Percentiles rank a stretch among this genome's conserved stretches.
Evolutionary conservation across 2,888 invertebrate species (phyloP).

Genomic region (Xestia rhomboidea): DNA sequence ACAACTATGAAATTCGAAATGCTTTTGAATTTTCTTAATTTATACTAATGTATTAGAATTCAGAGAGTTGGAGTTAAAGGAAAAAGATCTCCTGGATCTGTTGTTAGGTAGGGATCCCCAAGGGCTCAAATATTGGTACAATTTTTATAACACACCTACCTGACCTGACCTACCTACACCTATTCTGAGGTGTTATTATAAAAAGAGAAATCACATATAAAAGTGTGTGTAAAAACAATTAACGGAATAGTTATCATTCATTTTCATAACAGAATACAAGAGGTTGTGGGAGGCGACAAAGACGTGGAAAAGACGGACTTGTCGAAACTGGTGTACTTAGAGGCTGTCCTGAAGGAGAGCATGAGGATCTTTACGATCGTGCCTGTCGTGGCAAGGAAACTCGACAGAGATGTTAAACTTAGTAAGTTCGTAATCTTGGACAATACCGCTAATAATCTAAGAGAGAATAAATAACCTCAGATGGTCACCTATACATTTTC

Average conservation of each 20-base stretch:
- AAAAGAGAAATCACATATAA: neutral
- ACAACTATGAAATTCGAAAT: neutral
- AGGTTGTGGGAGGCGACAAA: constrained; percentile 76
- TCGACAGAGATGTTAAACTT: constrained; percentile 78
- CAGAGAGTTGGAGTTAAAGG: too few relatives aligned
- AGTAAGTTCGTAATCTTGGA: constrained; percentile 70
- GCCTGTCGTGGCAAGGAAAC: constrained; percentile 75
- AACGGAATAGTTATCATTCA: neutral
- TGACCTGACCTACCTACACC: neutral
- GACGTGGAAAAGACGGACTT: constrained; percentile 80
- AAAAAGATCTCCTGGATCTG: neutral
- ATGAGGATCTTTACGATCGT: constrained; percentile 80
- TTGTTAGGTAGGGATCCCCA: neutral
- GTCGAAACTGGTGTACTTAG: constrained; percentile 77
- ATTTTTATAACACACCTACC: neutral
- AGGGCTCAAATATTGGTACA: neutral
- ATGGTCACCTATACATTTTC: too few relatives aligned
- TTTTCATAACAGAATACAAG: constrained; percentile 68
- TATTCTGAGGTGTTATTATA: neutral
- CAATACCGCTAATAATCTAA: neutral
- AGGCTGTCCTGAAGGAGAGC: constrained; percentile 82
- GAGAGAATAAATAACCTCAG: too few relatives aligned
- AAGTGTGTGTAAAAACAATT: neutral
- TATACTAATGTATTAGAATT: neutral
- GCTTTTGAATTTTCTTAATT: neutral